Evolutionary conservation across 2,797 vertebrate species (phyloP), one percentile per base, ranked within the genome.

Genomic region (Coregonus suidteri): DNA sequence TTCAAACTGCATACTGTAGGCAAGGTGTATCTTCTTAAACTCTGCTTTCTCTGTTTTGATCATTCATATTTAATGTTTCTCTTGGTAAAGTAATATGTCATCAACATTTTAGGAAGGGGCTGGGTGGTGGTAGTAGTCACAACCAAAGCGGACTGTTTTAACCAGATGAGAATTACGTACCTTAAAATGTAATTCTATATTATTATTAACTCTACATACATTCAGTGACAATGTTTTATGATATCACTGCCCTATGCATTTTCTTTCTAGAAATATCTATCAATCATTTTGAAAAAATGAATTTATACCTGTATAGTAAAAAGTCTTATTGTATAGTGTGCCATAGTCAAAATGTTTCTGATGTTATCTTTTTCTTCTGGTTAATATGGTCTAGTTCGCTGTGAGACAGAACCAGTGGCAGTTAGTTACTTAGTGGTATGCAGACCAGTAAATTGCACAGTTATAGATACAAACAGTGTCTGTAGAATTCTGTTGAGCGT

Each of bases 221-320:
- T 79, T 82, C 70, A 79, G 74, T 78, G 75, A 78, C 75, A 73
- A 84, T 82, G 75, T 83, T 77, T 47, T 66, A 74, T 73, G 52
- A 72, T 81, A 69, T 78, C 74, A 73, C 73, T 81, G 73, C 87
- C 82, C 82, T 87, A 89, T 93, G 89, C 89, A 90, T 90, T 88
- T 88, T 83, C 25, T 85, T 76, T 84, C 82, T 82, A 83, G 78
- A 86, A 83, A 82, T 87, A 85, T 82, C 73, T 82, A 74, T 79
- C 64, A 77, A 79, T 86, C 82, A 85, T 83, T 88, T 87, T 83
- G 62, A 79, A 79, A 13, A 47, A 41, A 78, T 67, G 77, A 78
- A 86, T 84, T 84, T 76, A 83, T 78, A 84, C 79, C 41, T 82
- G 74, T 81, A 86, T 73, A 88, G 74, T 82, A 74, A 64, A 25